These are phyloP conservation scores for Lumbricus terrestris DNA, from an alignment of 2,888 invertebrate species.

Conservation along the genomic window DNA sequence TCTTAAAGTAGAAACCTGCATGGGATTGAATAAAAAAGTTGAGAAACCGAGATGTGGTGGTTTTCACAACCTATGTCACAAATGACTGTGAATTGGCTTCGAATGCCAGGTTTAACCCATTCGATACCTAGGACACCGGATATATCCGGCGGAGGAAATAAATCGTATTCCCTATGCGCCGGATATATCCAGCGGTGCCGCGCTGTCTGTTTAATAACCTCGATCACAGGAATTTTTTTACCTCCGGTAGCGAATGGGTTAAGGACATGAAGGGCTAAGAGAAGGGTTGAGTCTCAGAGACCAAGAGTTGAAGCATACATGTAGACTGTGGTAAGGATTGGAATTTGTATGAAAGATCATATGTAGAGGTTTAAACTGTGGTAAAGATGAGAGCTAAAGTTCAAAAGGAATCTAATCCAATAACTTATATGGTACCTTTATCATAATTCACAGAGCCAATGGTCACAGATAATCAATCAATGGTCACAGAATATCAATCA, in stretches of 20 bases:
- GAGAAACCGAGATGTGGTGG: no score
- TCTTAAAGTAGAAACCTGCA: no score
- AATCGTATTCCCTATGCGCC: no score
- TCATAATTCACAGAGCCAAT: no score
- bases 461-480: neutral
- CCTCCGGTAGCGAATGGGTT: no score
- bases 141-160: no score
- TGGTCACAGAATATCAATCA: neutral
- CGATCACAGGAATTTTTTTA: no score
- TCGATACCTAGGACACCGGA: no score
- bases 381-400: neutral
- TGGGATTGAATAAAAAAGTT: no score
- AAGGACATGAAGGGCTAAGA: neutral
- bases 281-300: neutral
- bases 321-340: neutral
- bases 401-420: neutral
- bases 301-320: neutral
- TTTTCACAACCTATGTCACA: no score
- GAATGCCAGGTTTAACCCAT: neutral
- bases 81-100: neutral
- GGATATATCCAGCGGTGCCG: no score
- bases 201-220: no score
- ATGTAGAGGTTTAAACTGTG: neutral
- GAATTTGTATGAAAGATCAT: neutral
- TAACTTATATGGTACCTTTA: neutral